These are phyloP conservation scores for Anableps anableps DNA, from an alignment of 2,797 vertebrate species.

Conservation along the genomic window DNA sequence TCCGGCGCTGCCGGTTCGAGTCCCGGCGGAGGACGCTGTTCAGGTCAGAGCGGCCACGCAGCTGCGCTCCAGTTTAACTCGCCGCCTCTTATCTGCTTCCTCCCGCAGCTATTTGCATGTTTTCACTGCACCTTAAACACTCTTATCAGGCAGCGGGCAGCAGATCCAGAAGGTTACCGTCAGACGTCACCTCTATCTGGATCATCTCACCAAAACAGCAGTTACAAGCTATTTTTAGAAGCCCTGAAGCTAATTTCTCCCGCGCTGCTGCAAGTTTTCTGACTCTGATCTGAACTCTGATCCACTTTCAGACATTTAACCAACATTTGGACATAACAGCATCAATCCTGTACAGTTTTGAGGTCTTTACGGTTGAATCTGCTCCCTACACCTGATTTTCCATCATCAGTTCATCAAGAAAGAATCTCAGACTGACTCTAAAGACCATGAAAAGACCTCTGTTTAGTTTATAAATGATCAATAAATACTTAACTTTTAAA, in stretches of 20 bases:
- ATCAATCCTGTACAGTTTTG: neutral
- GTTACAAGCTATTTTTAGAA: neutral
- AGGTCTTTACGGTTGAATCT: neutral
- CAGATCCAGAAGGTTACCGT: neutral
- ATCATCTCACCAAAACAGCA: neutral
- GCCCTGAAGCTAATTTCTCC: neutral
- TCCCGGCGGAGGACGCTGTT: no score
- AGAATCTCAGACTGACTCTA: neutral
- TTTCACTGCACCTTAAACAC: conserved; percentile 26
- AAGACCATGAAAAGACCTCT: neutral
- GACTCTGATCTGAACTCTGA: neutral
- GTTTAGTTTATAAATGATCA: neutral
- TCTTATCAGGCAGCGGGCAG: conserved; percentile 9
- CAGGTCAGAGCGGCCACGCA: neutral
- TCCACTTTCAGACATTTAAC: neutral
- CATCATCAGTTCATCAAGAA: no score
- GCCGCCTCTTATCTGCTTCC: conserved; percentile 30
- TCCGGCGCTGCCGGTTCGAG: no score
- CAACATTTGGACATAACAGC: neutral
- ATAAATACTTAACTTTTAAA: neutral
- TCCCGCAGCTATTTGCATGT: conserved; percentile 37
- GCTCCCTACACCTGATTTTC: neutral
- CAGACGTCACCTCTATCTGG: conserved; percentile 4
- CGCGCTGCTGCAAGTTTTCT: neutral
- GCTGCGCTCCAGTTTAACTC: neutral